These are phyloP conservation scores for Nomia melanderi DNA, from an alignment of 1,140 invertebrate species.

Conservation along the genomic window DNA sequence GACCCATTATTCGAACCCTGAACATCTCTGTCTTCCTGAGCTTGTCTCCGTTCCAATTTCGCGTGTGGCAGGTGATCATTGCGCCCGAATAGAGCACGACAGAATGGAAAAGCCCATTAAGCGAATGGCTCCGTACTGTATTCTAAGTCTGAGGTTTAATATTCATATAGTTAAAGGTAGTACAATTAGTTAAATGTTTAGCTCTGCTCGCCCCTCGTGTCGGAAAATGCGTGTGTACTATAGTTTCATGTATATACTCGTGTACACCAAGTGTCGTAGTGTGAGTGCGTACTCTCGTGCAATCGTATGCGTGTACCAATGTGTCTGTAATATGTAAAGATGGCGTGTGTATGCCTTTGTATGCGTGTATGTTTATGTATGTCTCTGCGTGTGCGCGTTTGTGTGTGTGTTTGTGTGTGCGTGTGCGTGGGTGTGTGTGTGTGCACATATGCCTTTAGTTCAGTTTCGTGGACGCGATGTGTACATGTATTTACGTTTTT, in stretches of 20 bases:
- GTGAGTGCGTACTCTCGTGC: background rate
- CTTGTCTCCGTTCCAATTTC: too few species aligned
- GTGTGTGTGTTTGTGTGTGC: conserved; percentile 9
- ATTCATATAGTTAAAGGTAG: conserved; percentile 55
- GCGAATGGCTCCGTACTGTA: background rate
- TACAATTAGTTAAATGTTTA: conserved; percentile 56
- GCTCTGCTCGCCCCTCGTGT: conserved; percentile 31
- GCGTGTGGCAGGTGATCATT: background rate
- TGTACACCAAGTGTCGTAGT: conserved; percentile 4
- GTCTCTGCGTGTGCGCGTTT: background rate
- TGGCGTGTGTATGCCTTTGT: too few species aligned
- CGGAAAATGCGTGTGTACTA: conserved; percentile 24
- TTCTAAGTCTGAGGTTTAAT: conserved; percentile 18
- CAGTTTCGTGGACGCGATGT: background rate
- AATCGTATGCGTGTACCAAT: background rate
- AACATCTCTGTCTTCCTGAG: too few species aligned
- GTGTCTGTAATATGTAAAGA: too few species aligned
- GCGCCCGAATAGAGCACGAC: background rate
- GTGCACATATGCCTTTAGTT: conserved; percentile 11
- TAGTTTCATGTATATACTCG: conserved; percentile 17
- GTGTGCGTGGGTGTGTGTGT: conserved; percentile 5
- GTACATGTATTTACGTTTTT: conserved; percentile 22
- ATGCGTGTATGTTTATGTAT: too few species aligned
- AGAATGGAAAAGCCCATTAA: background rate
- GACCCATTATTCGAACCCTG: too few species aligned